Percentiles rank a stretch among this genome's conserved stretches.
Evolutionary conservation across 2,888 invertebrate genomes (phyloP).

Genomic region (Biston betularia): DNA sequence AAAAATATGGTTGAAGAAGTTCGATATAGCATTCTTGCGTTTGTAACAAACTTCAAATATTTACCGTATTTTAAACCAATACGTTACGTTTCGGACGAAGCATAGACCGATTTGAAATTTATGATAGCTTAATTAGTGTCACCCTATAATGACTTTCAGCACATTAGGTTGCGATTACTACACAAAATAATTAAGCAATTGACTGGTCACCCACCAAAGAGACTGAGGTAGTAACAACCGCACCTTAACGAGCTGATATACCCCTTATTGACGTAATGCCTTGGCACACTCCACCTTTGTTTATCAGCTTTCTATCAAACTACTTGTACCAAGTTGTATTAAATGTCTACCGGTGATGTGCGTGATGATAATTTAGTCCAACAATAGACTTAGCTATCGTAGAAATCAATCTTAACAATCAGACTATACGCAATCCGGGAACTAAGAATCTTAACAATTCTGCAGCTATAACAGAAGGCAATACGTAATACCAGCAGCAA

Average conservation of each 20-base stretch:
- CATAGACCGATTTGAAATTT: too few species aligned
- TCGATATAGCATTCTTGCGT: too few species aligned
- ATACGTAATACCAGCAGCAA: not conserved
- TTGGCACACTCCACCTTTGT: slow-evolving; percentile 75
- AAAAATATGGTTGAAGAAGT: not conserved
- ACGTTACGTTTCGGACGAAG: too few species aligned
- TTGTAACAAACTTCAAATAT: too few species aligned
- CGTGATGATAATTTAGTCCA: slow-evolving; percentile 14
- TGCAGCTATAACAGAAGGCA: not conserved
- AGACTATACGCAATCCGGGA: not conserved
- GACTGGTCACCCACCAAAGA: slow-evolving; percentile 49
- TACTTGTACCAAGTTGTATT: slow-evolving; percentile 51
- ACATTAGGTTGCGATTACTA: not conserved
- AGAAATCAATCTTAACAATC: not conserved
- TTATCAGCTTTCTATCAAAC: slow-evolving; percentile 72
- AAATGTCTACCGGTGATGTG: slow-evolving; percentile 27
- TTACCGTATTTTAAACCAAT: too few species aligned
- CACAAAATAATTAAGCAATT: slow-evolving; percentile 40
- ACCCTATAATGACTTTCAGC: not conserved
- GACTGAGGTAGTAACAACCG: slow-evolving; percentile 53
- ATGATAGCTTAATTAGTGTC: too few species aligned
- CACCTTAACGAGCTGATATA: slow-evolving; percentile 60
- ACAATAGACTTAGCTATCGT: slow-evolving; percentile 7
- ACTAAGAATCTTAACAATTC: slow-evolving; percentile 3
- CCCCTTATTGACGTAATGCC: slow-evolving; percentile 72